Percentiles rank a stretch among this genome's conserved stretches.
Evolutionary conservation across 2,113 vertebrate species (phyloP).

Genomic region (Marmota monax): DNA sequence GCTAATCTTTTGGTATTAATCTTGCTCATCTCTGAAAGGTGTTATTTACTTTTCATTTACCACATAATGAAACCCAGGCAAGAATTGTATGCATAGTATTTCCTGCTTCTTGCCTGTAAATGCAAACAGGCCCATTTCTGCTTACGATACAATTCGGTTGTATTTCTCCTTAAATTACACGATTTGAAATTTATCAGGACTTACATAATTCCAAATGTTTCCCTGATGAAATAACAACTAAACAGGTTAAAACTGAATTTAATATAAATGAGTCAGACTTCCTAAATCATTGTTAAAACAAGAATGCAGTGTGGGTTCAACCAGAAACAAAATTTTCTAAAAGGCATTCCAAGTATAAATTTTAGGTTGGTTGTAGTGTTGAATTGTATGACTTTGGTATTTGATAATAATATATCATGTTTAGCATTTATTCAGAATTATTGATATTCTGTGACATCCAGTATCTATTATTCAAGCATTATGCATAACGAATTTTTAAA

Average conservation of each 20-base stretch:
- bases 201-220: constrained; percentile 55
- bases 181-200: constrained; percentile 31
- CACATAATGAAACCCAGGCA: constrained; percentile 62
- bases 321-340: constrained; percentile 23
- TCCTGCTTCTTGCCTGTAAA: constrained; percentile 55
- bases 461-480: neutral
- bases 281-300: constrained; percentile 47
- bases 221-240: constrained; percentile 25
- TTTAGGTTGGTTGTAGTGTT: neutral
- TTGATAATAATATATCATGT: neutral
- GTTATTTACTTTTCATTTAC: neutral
- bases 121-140: constrained; percentile 1
- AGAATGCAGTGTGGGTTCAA: neutral
- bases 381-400: neutral
- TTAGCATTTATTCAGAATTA: constrained; percentile 34
- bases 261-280: constrained; percentile 55
- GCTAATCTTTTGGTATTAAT: constrained; percentile 34
- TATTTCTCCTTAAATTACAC: constrained; percentile 59
- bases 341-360: neutral
- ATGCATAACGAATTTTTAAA: constrained; percentile 21
- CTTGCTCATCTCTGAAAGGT: constrained; percentile 22
- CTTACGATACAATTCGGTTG: constrained; percentile 40
- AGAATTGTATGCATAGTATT: constrained; percentile 44
- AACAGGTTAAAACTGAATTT: constrained; percentile 41
- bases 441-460: neutral